Evolutionary conservation across 1,140 invertebrate species (phyloP).

Genomic region (Camponotus vicinus): DNA sequence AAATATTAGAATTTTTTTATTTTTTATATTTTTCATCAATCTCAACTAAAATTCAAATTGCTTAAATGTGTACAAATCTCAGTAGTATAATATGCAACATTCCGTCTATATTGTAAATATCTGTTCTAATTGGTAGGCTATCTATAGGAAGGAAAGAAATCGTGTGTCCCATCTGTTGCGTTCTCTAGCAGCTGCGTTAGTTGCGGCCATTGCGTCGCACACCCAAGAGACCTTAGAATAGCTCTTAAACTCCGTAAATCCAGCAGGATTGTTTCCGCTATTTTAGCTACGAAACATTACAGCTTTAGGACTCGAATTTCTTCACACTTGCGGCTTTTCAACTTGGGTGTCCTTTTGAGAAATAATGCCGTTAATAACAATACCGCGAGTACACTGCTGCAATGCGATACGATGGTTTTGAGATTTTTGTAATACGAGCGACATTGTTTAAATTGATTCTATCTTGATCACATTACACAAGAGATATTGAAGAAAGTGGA

Average conservation of each 20-base stretch:
- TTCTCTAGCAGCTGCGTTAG: not conserved
- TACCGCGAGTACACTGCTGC: constrained; percentile 3
- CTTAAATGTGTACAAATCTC: not conserved
- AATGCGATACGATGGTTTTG: constrained; percentile 6
- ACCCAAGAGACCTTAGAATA: constrained; percentile 21
- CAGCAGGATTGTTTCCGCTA: constrained; percentile 46
- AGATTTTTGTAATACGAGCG: constrained; percentile 6
- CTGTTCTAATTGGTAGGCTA: not conserved
- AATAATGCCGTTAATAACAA: constrained; percentile 57
- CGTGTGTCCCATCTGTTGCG: not conserved
- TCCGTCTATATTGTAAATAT: not conserved
- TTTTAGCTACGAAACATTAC: constrained; percentile 52
- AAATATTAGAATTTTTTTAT: not conserved
- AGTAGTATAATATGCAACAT: not conserved
- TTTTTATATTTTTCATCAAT: not conserved
- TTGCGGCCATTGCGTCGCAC: constrained; percentile 17
- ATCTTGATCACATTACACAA: not conserved
- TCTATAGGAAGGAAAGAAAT: constrained; percentile 27
- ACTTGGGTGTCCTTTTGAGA: constrained; percentile 34
- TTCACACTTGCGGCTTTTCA: constrained; percentile 21
- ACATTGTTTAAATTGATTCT: not conserved
- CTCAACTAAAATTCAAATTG: not conserved
- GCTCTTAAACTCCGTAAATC: constrained; percentile 44
- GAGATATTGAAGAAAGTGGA: not conserved
- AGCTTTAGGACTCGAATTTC: constrained; percentile 35